Evolutionary conservation across 2,797 vertebrate genomes (phyloP).

Genomic region (Atherinosoma microstoma): DNA sequence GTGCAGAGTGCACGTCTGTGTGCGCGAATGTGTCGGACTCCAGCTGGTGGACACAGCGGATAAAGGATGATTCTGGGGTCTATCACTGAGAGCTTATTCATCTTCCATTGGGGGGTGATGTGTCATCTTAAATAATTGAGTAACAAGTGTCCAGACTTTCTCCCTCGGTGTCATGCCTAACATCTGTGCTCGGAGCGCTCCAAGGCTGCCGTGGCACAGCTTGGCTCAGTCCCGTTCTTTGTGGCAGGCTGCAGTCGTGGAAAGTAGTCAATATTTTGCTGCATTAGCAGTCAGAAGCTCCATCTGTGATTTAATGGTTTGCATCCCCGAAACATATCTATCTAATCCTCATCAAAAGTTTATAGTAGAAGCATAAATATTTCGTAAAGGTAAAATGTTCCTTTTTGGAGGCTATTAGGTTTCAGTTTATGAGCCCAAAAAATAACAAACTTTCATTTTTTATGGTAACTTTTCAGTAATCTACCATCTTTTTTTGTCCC

Average conservation of each 20-base stretch:
- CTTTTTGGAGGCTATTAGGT: conserved; percentile 3
- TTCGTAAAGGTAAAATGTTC: conserved; percentile 15
- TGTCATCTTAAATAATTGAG: conserved; percentile 87
- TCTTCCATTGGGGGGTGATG: conserved; percentile 80
- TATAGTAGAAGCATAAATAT: conserved; percentile 3
- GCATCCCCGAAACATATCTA: conserved; percentile 40
- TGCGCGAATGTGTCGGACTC: conserved; percentile 49
- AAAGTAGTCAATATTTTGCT: conserved; percentile 41
- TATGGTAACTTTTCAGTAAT: conserved; percentile 40
- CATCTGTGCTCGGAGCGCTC: conserved; percentile 74
- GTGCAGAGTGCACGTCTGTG: conserved; percentile 18
- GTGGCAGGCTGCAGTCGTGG: conserved; percentile 54
- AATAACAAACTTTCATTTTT: conserved; percentile 34
- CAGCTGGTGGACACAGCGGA: conserved; percentile 78
- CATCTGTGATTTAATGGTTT: conserved; percentile 54
- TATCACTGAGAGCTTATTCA: conserved; percentile 80
- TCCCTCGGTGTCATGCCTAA: conserved; percentile 65
- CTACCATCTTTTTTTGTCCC: conserved; percentile 29
- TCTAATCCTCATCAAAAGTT: conserved; percentile 37
- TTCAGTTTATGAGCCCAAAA: conserved; percentile 12
- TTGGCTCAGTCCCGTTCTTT: conserved; percentile 61
- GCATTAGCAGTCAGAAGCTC: conserved; percentile 28
- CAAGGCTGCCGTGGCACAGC: conserved; percentile 56
- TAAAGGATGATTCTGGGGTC: conserved; percentile 81
- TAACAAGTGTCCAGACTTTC: conserved; percentile 82